Evolutionary conservation across 2,888 invertebrate genomes (phyloP), one percentile per base, ranked within the genome.

Genomic region (Brassicogethes aeneus): DNA sequence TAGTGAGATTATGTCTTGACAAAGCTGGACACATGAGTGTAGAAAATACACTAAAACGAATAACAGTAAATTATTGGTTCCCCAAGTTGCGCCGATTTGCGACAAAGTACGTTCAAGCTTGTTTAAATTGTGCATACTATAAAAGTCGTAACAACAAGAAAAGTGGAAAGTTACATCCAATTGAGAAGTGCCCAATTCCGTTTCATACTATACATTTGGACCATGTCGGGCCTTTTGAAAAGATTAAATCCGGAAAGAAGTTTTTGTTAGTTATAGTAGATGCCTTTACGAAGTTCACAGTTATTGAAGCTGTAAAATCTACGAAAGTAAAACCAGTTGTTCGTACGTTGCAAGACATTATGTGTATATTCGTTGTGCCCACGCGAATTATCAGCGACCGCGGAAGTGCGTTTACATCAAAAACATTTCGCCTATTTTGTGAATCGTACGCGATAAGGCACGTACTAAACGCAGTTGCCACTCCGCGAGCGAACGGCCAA

Each of bases 161-260:
- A 13, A 17, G 40, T 37, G 42, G 47, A 34, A 17, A 31, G 15
- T 13, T 47, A 15, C 34, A 45, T 34, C 35, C 34, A 3, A 40
- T 45, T 5, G 39, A 45, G 17, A 48, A 48, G 40, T 5, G 14
- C n/a, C 16, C 41, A 3, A 13, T 38, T 7, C 42, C 44, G 2
- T 44, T 47, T 37, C 39, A 45, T 29, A 46, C 46, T 1, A 10
- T 46, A 10, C 42, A 47, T 32, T 15, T 40, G 0, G 60, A 62
- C 38, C 60, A 60, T 37, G 15, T 57, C 1, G 53, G 56, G 0
- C 58, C 56, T 2, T 59, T 57, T 37, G 50, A 50, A 31, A 45
- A 41, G 2, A 55, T 51, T 33, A 43, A 30, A 12, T 42, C 33
- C 1, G 43, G 46, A 14, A 59, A 59, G 30, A 52, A 47, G 13